phyloP scores from a whole-genome alignment of 2,113 vertebrate genomes.

The Paracanthobrama guichenoti region DNA sequence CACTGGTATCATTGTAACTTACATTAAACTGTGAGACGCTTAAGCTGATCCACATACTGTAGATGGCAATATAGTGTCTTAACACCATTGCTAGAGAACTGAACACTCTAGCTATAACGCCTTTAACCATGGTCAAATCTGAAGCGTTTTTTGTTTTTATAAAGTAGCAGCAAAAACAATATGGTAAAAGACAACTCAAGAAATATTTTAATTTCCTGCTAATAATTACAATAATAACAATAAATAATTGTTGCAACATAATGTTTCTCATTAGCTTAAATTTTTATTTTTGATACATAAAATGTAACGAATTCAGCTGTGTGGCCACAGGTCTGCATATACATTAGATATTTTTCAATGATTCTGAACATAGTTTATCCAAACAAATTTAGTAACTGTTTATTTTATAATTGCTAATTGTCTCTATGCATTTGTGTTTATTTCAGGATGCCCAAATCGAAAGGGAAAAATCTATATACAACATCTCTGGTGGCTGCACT shows the following conservation, averaged over 20 bases:
- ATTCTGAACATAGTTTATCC: neutral
- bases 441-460: slow-evolving; percentile 90
- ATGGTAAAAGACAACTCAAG: neutral
- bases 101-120: neutral
- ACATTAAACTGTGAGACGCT: no score
- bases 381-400: no score
- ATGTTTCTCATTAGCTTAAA: neutral
- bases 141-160: neutral
- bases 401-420: neutral
- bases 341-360: neutral
- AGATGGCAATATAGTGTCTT: no score
- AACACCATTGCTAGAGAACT: neutral
- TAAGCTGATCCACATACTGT: no score
- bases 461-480: slow-evolving; percentile 83
- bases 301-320: neutral
- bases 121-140: neutral
- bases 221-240: neutral
- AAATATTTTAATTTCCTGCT: neutral
- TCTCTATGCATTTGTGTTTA: slow-evolving; percentile 20
- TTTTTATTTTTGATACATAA: neutral
- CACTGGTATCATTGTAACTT: no score
- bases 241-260: neutral
- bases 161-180: neutral
- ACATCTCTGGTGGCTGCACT: slow-evolving; percentile 91
- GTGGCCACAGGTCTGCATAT: neutral